phyloP scores from a whole-genome alignment of 2,888 invertebrate genomes.

The Aspidiotus destructor region DNA sequence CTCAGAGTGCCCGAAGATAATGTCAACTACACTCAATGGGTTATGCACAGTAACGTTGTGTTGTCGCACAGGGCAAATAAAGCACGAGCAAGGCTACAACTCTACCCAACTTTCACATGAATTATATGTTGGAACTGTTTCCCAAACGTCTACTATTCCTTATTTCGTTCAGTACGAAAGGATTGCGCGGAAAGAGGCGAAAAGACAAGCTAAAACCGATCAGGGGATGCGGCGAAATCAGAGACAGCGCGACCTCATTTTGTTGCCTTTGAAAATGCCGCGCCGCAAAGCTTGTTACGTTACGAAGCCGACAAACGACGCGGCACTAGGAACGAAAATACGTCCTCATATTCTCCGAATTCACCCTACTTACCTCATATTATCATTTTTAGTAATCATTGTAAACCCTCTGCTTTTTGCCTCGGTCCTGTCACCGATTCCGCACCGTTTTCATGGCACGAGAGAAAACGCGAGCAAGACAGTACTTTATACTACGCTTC shows the following conservation, averaged over 20 bases:
- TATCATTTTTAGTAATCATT: conserved; percentile 2
- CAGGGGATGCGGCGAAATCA: conserved; percentile 1
- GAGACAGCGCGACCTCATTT: conserved; percentile 31
- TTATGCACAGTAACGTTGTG: too few species aligned
- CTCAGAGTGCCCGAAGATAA: too few species aligned
- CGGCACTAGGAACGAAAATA: conserved; percentile 2
- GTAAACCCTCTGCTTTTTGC: neutral
- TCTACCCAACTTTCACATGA: too few species aligned
- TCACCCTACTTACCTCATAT: neutral
- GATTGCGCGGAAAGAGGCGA: conserved; percentile 9
- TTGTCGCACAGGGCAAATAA: too few species aligned
- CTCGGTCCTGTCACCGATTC: neutral
- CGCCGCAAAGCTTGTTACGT: too few species aligned
- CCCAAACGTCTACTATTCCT: too few species aligned
- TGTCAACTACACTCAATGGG: too few species aligned
- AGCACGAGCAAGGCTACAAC: too few species aligned
- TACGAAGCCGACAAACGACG: conserved; percentile 12
- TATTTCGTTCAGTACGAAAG: neutral
- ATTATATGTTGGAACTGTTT: too few species aligned
- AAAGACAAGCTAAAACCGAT: conserved; percentile 13
- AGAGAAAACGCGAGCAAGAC: too few species aligned
- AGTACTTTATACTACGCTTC: too few species aligned
- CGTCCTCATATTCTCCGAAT: neutral
- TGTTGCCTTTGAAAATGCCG: conserved; percentile 18
- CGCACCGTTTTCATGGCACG: too few species aligned